These are phyloP conservation scores for Orycteropus afer DNA, from an alignment of 2,113 vertebrate species.

Conservation along the genomic window DNA sequence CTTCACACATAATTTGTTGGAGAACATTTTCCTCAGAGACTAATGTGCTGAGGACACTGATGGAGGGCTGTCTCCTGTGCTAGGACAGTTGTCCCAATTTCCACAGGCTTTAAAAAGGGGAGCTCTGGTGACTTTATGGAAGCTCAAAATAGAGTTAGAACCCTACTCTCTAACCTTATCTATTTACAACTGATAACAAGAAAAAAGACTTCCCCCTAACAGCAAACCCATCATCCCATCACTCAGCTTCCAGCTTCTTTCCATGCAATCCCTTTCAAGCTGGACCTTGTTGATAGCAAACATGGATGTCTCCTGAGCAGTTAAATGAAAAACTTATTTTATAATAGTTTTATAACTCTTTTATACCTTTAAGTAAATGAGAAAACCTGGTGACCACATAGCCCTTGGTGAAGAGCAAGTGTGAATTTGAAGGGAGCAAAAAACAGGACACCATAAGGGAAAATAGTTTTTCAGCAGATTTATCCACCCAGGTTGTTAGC, in stretches of 20 bases:
- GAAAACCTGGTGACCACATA: not conserved
- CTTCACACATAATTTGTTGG: not conserved
- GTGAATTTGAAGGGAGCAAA: not conserved
- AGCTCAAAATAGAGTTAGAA: not conserved
- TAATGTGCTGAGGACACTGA: not conserved
- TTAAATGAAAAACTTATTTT: constrained; percentile 53
- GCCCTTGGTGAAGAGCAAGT: not conserved
- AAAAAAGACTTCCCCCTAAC: not conserved
- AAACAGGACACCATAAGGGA: not conserved
- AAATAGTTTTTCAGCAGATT: not conserved
- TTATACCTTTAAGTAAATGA: not conserved
- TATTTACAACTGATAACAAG: constrained; percentile 63
- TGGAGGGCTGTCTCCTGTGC: not conserved
- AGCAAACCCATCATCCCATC: not conserved
- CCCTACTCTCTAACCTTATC: constrained; percentile 63
- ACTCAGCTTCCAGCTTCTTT: not conserved
- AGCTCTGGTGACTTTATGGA: not conserved
- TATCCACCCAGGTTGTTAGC: not conserved
- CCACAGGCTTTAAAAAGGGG: too few relatives aligned
- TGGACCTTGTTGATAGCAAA: constrained; percentile 11
- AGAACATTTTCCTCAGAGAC: not conserved
- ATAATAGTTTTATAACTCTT: not conserved
- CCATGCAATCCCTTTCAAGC: not conserved
- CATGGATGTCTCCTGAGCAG: not conserved
- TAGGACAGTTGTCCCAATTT: not conserved